Evolutionary conservation across 2,888 invertebrate species (phyloP).

Genomic region (Adineta ricciae): DNA sequence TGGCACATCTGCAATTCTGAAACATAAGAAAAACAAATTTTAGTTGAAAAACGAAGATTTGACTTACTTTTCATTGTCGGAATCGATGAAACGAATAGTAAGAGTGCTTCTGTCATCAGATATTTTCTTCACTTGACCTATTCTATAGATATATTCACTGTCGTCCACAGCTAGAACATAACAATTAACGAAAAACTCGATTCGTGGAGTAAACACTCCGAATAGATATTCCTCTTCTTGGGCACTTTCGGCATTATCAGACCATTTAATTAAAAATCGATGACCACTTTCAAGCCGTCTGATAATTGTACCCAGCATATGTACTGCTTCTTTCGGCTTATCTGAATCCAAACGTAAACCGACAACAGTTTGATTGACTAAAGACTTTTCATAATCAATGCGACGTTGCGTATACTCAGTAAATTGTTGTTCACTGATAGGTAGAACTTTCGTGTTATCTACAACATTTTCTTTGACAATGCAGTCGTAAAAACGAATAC

Average conservation of each 20-base stretch:
- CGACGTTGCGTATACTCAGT: background rate
- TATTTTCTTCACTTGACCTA: background rate
- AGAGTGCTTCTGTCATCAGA: background rate
- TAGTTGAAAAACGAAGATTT: too few relatives aligned
- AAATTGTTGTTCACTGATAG: background rate
- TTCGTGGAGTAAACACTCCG: background rate
- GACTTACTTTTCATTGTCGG: background rate
- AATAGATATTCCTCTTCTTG: background rate
- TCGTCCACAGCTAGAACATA: background rate
- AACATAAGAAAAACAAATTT: background rate
- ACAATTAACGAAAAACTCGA: background rate
- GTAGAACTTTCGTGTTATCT: background rate
- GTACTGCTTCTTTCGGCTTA: too few relatives aligned
- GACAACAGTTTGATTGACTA: background rate
- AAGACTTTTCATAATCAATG: background rate
- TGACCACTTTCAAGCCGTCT: background rate
- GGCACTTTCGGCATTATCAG: background rate
- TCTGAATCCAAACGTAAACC: background rate
- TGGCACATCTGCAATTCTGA: background rate
- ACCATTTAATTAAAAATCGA: background rate
- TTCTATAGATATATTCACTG: background rate
- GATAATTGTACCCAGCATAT: background rate
- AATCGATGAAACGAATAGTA: background rate
- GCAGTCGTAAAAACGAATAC: background rate
- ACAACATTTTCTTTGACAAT: background rate